Evolutionary conservation across 1,140 invertebrate genomes (phyloP), one percentile per base, ranked within the genome.

Genomic region (Leptinotarsa texana): DNA sequence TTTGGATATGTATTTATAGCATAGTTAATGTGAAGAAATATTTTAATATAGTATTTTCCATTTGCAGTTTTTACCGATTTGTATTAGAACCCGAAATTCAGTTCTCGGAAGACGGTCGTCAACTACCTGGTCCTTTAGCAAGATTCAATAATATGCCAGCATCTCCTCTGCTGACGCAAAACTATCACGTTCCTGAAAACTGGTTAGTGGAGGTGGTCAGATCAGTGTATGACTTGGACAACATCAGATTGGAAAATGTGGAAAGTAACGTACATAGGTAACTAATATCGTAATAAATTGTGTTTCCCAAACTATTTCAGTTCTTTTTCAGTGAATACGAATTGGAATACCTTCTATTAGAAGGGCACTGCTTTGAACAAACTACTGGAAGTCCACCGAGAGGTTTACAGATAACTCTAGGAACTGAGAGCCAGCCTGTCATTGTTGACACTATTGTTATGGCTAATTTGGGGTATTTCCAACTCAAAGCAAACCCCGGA

Each of bases 401-500:
- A 77, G 98, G 98, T 15, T 87, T 99, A 15, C 98, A 99, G 88
- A 94, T 99, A 74, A 94, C 94, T 24, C 86, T 99, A n/a, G 97
- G 97, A 42, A 96, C 95, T 0, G 90, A 93, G 69, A 89, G 86
- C 8, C 87, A 92, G 57, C 92, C 94, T 0, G 89, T 92, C 3
- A 88, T 92, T 66, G 93, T 96, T 72, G 98, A 99, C 85, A 99
- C 98, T 13, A 99, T 99, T 81, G 98, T 99, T 3, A 99, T 99
- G 98, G 98, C 98, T 2, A 99, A 99, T 88, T 89, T 99, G 75
- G 96, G 96, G 18, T 98, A 98, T 86, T 98, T 98, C 86, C 97
- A 99, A 87, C 86, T 99, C 3, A 99, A 99, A 86, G 98, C 98
- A 0, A 97, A 96, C 85, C 98, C 98, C 15, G 98, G 98, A 3